Base-by-base conservation (phyloP, 1,140 invertebrate species). In the Trichomalopsis sarcophagae region DNA sequence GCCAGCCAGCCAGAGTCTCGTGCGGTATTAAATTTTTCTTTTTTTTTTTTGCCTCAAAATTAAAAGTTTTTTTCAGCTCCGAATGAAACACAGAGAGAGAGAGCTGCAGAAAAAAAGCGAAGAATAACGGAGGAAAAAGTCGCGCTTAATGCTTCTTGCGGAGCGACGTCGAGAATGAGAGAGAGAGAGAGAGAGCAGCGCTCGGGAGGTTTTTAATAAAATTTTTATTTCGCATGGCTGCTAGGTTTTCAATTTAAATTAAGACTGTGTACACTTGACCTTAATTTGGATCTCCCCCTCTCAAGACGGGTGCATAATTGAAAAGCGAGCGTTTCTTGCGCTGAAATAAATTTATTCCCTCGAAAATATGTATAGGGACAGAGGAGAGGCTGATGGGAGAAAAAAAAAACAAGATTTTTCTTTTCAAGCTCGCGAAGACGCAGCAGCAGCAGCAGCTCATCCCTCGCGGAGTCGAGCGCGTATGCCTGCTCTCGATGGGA, bases 181-280 rank as follows among this genome's bases (percentile, higher is more conserved):
- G 27, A 27, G 27, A 27, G 14, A 13, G 36, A 44, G 40, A 0
- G 21, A 21, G 17, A 14, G 55, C 55, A 5, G 50, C 5, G 55
- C 21, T n/a, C 1, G 4, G 0, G 21, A 21, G 55, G 55, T 62
- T 62, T 27, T 62, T 62, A 62, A 62, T 62, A 62, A 62, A 62
- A 62, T 62, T 62, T 62, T 62, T 62, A 62, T 62, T 62, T 62
- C 55, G 55, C 55, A 62, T 62, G 55, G 55, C 55, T 62, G 55
- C 55, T 62, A 62, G 55, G 21, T 62, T 62, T 27, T 62, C 55
- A 62, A 62, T 62, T 62, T 62, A 62, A 62, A 62, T 62, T 62
- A 62, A 62, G 55, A 62, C 55, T 62, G 55, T 62, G 55, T 62
- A 62, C 55, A 62, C 55, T 62, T 62, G 55, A 62, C 55, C 55